phyloP scores from a whole-genome alignment of 2,888 invertebrate species.

The Patella caerulea region DNA sequence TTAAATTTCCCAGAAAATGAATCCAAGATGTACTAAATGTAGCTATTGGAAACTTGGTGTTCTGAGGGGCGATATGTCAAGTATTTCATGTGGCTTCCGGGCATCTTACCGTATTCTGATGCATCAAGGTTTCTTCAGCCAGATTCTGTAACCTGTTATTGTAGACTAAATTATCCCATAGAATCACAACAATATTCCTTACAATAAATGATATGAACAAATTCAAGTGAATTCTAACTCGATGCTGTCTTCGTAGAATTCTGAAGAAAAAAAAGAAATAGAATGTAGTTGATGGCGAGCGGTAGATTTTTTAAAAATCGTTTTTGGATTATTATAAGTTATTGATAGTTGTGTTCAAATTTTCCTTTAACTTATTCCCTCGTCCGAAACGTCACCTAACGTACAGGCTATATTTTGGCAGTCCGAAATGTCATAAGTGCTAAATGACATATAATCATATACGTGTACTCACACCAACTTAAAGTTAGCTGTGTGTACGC shows the following conservation, averaged over 20 bases:
- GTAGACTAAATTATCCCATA: slow-evolving; percentile 63
- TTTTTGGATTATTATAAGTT: no score
- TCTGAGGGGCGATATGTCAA: not conserved
- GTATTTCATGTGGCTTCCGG: no score
- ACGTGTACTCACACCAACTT: no score
- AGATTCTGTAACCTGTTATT: slow-evolving; percentile 51
- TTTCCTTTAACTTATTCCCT: no score
- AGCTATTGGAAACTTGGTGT: slow-evolving; percentile 7
- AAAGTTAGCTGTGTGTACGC: no score
- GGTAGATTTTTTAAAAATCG: no score
- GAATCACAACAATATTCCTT: slow-evolving; percentile 46
- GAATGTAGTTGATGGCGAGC: not conserved
- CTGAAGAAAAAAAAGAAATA: slow-evolving; percentile 44
- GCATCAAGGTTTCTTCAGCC: slow-evolving; percentile 40
- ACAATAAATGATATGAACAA: slow-evolving; percentile 63
- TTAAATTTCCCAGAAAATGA: no score
- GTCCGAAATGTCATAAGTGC: no score
- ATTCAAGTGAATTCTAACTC: slow-evolving; percentile 65
- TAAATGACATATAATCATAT: no score
- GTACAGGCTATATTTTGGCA: no score
- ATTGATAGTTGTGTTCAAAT: no score
- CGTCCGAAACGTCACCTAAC: no score
- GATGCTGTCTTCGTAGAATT: slow-evolving; percentile 59
- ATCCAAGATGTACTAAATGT: not conserved
- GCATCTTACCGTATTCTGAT: slow-evolving; percentile 45